A percentile compares a stretch with the other conserved stretches of the same genome.
Conservation (phyloP, 2,797 vertebrate species). For the Ammospiza maritima region DNA sequence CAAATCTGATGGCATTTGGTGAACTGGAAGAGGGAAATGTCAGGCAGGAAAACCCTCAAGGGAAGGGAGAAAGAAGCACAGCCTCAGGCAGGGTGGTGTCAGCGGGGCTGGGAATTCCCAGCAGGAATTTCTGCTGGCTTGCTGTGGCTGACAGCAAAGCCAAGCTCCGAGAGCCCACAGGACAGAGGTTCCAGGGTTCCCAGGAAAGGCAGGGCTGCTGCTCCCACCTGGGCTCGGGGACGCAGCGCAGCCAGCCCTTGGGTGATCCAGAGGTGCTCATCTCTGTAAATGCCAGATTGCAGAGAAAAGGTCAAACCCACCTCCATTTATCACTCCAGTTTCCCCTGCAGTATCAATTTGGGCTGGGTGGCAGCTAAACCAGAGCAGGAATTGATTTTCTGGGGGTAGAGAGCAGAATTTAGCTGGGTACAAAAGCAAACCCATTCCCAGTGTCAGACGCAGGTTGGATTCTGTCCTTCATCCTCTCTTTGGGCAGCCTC, state of each 20-base stretch:
- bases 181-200: neutral
- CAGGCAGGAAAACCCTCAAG: neutral
- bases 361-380: neutral
- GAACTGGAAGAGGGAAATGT: neutral
- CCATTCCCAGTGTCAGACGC: neutral
- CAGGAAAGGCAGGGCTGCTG: neutral
- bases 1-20: neutral
- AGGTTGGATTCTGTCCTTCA: neutral
- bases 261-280: neutral
- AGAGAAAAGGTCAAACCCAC: neutral
- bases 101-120: neutral
- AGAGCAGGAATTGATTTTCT: neutral
- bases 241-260: neutral
- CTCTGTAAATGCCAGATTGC: accelerated
- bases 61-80: neutral
- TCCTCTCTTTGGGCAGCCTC: neutral
- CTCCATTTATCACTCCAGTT: neutral
- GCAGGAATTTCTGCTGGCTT: neutral
- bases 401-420: neutral
- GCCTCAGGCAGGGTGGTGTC: neutral
- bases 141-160: neutral
- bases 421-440: neutral
- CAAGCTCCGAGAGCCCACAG: neutral
- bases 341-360: neutral
- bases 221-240: no score